phyloP scores from a whole-genome alignment of 2,113 vertebrate species.

The Herpetotheres cachinnans region DNA sequence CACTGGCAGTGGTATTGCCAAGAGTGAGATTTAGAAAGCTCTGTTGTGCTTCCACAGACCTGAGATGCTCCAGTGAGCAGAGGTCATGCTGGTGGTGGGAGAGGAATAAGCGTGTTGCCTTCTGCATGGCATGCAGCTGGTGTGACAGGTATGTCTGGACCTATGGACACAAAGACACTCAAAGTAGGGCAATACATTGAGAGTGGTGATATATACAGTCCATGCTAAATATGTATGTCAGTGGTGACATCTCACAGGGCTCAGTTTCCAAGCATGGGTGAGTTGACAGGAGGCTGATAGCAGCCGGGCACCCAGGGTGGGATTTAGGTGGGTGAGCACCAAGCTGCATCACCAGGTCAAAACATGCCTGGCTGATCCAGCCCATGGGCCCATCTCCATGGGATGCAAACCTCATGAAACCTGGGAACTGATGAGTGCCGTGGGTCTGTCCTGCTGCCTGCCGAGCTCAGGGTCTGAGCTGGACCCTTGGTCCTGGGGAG shows the following conservation, averaged over 20 bases:
- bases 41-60: not conserved
- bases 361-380: not conserved
- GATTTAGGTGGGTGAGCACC: not conserved
- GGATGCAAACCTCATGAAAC: rapidly evolving
- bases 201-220: not conserved
- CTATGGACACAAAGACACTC: not conserved
- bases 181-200: not conserved
- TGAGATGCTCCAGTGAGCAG: not conserved
- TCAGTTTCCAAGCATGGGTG: not conserved
- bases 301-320: not conserved
- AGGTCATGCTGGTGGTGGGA: not conserved
- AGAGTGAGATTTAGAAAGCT: not conserved
- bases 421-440: not conserved
- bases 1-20: not conserved
- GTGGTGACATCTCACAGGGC: not conserved
- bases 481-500: not conserved
- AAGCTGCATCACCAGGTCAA: not conserved
- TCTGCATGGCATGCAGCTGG: not conserved
- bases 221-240: not conserved
- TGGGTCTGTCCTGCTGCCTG: not conserved
- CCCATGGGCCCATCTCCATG: rapidly evolving
- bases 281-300: not conserved
- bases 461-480: not conserved
- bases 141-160: not conserved
- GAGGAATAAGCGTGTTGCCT: not conserved